Evolutionary conservation across 2,888 invertebrate genomes (phyloP).

Genomic region (Danaus chrysippus): DNA sequence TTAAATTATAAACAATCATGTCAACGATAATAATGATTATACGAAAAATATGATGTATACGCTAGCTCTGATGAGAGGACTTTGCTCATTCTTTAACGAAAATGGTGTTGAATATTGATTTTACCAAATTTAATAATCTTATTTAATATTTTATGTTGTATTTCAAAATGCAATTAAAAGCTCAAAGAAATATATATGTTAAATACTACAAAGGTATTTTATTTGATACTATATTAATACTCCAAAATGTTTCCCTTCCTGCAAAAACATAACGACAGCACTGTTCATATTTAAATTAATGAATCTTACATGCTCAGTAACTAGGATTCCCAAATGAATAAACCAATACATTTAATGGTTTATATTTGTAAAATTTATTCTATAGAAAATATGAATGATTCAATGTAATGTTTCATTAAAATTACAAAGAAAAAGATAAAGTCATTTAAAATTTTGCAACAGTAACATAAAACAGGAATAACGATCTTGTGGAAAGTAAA

Average conservation of each 20-base stretch:
- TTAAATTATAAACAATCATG: slow-evolving; percentile 79
- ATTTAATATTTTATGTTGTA: slow-evolving; percentile 91
- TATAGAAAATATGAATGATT: too few species aligned
- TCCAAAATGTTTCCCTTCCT: background rate
- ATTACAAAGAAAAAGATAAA: too few species aligned
- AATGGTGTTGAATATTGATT: slow-evolving; percentile 82
- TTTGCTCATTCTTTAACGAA: slow-evolving; percentile 81
- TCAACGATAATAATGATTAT: slow-evolving; percentile 77
- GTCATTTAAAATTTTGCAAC: too few species aligned
- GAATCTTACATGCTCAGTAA: too few species aligned
- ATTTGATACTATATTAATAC: slow-evolving; percentile 46
- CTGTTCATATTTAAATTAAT: too few species aligned
- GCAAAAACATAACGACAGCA: too few species aligned
- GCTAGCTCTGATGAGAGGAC: slow-evolving; percentile 82
- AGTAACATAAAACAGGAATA: too few species aligned
- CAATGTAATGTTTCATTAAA: too few species aligned
- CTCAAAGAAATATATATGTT: slow-evolving; percentile 93
- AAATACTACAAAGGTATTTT: slow-evolving; percentile 81
- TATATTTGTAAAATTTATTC: too few species aligned
- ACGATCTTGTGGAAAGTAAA: too few species aligned
- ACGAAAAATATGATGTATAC: slow-evolving; percentile 87
- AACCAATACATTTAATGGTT: too few species aligned
- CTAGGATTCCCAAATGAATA: too few species aligned
- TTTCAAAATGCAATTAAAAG: slow-evolving; percentile 91
- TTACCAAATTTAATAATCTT: slow-evolving; percentile 88